Conservation (phyloP, 2,797 vertebrate genomes). For the Jordanella pulchra region DNA sequence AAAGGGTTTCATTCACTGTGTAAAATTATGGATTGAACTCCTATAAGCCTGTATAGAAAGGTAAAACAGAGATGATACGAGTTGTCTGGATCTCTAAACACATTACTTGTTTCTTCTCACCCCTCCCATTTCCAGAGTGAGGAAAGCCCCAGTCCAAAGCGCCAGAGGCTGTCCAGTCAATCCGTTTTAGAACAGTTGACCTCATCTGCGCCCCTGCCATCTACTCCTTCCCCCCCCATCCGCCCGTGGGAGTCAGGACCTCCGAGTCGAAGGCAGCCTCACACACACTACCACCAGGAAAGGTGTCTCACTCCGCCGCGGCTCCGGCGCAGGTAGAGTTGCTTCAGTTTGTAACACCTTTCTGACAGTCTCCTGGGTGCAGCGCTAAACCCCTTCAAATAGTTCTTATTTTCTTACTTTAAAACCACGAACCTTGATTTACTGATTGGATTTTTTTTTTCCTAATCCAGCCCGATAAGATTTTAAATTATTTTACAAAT, state of each 20-base stretch:
- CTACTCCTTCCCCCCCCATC: constrained; percentile 94
- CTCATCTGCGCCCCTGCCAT: constrained; percentile 86
- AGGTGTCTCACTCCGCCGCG: constrained; percentile 92
- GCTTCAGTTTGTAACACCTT: not conserved
- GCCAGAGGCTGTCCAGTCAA: constrained; percentile 92
- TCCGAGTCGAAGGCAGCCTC: constrained; percentile 87
- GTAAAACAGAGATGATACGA: constrained; percentile 55
- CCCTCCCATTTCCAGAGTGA: constrained; percentile 81
- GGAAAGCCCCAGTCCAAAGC: constrained; percentile 96
- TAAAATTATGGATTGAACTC: constrained; percentile 37
- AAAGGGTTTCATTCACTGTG: constrained; percentile 57
- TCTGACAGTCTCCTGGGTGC: not conserved
- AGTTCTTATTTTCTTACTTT: not conserved
- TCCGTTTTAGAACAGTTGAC: constrained; percentile 92
- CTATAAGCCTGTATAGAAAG: constrained; percentile 30
- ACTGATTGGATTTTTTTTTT: not conserved
- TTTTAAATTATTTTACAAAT: not conserved
- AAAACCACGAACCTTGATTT: not conserved
- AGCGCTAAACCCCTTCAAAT: not conserved
- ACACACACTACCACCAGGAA: constrained; percentile 90
- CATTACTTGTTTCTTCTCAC: constrained; percentile 23
- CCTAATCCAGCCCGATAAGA: not conserved
- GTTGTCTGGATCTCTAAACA: constrained; percentile 61
- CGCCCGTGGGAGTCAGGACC: constrained; percentile 96
- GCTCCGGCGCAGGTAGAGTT: constrained; percentile 89